These are phyloP conservation scores for Saccostrea echinata DNA, from an alignment of 1,140 invertebrate genomes.

Conservation along the genomic window DNA sequence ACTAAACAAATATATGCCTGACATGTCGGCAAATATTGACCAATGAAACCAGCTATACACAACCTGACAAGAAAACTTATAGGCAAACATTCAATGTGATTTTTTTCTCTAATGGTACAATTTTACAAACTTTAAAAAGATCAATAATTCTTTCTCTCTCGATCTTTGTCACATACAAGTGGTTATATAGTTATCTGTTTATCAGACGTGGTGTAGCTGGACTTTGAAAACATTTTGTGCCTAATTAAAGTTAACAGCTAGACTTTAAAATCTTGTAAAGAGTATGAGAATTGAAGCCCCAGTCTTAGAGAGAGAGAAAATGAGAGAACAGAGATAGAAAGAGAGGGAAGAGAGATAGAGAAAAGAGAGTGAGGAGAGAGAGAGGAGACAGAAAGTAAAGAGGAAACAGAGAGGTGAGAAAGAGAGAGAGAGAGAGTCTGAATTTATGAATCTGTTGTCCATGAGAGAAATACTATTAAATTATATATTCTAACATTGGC, in stretches of 20 bases:
- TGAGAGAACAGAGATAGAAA: background rate
- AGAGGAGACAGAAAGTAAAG: background rate
- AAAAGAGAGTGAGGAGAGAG: too few species aligned
- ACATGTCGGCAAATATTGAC: conserved; percentile 25
- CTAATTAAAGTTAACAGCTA: too few species aligned
- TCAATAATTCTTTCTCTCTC: background rate
- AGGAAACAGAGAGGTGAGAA: background rate
- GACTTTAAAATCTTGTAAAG: too few species aligned
- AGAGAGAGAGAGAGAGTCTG: background rate
- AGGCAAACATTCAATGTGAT: conserved; percentile 12
- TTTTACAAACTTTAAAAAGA: background rate
- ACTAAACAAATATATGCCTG: conserved; percentile 19
- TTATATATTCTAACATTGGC: too few species aligned
- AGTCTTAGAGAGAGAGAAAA: background rate
- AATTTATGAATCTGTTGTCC: too few species aligned
- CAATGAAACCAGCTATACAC: background rate
- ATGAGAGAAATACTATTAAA: too few species aligned
- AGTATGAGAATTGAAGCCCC: background rate
- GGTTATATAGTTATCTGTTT: too few species aligned
- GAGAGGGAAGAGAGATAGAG: background rate
- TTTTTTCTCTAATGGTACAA: background rate
- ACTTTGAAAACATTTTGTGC: too few species aligned
- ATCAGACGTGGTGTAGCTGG: too few species aligned
- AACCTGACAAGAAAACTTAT: conserved; percentile 6
- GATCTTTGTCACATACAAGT: too few species aligned